These are phyloP conservation scores for Lepeophtheirus nordmannii DNA, from an alignment of 2,888 invertebrate genomes.

Conservation along the genomic window DNA sequence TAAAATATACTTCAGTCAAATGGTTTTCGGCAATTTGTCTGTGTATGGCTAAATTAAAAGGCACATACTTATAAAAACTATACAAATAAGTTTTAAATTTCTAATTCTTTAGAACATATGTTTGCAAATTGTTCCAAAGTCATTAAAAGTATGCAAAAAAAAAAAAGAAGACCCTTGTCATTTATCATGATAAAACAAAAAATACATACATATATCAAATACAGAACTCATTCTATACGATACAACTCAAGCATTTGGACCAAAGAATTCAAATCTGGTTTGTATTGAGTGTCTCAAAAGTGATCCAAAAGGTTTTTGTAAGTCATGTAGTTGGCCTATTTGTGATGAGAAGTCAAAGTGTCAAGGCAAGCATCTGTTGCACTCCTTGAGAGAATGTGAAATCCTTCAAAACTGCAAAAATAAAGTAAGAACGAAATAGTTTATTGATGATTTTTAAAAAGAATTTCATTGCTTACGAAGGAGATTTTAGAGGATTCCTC, in stretches of 20 bases:
- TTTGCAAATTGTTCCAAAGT: too few species aligned
- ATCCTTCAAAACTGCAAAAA: background rate
- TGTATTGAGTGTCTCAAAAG: conserved; percentile 14
- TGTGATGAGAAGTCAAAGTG: conserved; percentile 2
- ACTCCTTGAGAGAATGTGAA: background rate
- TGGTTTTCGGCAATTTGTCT: too few species aligned
- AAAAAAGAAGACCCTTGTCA: too few species aligned
- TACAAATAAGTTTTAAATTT: too few species aligned
- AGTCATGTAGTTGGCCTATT: conserved; percentile 17
- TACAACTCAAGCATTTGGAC: conserved; percentile 4
- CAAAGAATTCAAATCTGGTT: background rate
- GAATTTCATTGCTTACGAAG: background rate
- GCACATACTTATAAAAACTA: too few species aligned
- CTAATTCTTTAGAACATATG: too few species aligned
- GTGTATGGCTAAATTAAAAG: too few species aligned
- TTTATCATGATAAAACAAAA: too few species aligned
- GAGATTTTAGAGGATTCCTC: background rate
- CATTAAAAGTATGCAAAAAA: too few species aligned
- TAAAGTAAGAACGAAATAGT: background rate
- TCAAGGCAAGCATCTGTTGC: background rate
- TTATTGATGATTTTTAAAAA: background rate
- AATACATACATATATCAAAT: too few species aligned
- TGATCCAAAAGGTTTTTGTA: conserved; percentile 6
- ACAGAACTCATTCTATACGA: conserved; percentile 21
- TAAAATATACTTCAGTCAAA: too few species aligned